Conservation (phyloP, 2,797 vertebrate genomes). For the Dicrostonyx torquatus region DNA sequence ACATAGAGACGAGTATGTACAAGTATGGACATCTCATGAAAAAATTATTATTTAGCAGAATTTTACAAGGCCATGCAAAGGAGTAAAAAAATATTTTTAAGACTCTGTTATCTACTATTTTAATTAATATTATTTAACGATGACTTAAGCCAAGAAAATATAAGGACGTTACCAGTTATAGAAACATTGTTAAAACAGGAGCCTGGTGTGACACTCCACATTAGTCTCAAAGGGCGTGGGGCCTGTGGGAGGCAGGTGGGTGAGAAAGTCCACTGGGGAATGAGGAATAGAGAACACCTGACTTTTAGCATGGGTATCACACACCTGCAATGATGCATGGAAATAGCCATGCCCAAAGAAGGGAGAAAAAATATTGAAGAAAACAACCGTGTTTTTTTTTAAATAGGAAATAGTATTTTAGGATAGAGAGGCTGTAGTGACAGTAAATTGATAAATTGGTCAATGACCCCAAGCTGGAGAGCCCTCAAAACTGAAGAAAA, state of each 20-base stretch:
- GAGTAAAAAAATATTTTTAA: background rate
- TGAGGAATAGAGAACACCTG: background rate
- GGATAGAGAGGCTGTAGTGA: background rate
- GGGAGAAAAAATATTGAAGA: background rate
- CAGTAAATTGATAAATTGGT: background rate
- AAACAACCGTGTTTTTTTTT: background rate
- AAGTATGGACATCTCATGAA: background rate
- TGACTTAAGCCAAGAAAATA: background rate
- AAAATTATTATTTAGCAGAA: slow-evolving; percentile 9
- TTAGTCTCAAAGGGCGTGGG: background rate
- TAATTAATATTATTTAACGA: slow-evolving; percentile 22
- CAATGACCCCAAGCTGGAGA: background rate
- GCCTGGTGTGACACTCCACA: background rate
- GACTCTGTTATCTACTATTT: background rate
- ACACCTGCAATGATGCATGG: background rate
- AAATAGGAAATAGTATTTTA: background rate
- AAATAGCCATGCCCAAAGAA: background rate
- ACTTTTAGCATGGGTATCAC: background rate
- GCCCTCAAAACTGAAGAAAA: background rate
- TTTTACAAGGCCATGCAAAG: background rate
- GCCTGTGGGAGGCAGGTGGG: fast-evolving
- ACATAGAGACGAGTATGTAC: background rate
- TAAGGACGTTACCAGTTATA: background rate
- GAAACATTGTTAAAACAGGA: background rate
- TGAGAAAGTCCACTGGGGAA: background rate